Conservation (phyloP, 92 coral and sea anemone genomes). For the Palythoa grandis region DNA sequence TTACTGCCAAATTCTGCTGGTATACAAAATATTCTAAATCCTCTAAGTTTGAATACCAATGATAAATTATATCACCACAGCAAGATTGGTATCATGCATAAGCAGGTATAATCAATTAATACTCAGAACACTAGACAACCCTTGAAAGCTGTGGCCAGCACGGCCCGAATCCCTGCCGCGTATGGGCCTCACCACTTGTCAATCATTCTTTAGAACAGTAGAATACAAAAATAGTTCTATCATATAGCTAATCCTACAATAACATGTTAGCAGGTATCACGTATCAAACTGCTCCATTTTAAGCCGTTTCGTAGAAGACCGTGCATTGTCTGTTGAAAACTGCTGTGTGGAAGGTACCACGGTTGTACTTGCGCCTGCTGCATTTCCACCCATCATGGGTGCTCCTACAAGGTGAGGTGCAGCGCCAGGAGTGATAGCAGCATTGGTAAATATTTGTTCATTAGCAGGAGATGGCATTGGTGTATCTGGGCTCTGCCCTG, state of each 20-base stretch:
- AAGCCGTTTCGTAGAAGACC: conserved; percentile 50
- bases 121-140: neutral
- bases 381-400: conserved; percentile 7
- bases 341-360: neutral
- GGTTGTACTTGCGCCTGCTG: conserved; percentile 1
- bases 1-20: neutral
- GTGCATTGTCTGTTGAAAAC: conserved; percentile 24
- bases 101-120: neutral
- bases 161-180: neutral
- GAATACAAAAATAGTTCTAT: conserved; percentile 30
- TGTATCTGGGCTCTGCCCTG: conserved; percentile 55
- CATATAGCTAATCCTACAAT: conserved; percentile 6
- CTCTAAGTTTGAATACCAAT: neutral
- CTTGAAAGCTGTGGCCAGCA: neutral
- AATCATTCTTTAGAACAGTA: neutral
- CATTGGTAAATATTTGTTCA: conserved; percentile 54
- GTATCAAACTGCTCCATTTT: conserved; percentile 67
- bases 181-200: neutral
- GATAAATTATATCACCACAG: neutral
- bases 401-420: conserved; percentile 34
- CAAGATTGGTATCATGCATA: neutral
- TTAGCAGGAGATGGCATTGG: conserved; percentile 58
- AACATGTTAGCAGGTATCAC: conserved; percentile 29
- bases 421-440: neutral
- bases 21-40: neutral